Conservation (phyloP, 2,888 invertebrate genomes). For the Philaethria dido region DNA sequence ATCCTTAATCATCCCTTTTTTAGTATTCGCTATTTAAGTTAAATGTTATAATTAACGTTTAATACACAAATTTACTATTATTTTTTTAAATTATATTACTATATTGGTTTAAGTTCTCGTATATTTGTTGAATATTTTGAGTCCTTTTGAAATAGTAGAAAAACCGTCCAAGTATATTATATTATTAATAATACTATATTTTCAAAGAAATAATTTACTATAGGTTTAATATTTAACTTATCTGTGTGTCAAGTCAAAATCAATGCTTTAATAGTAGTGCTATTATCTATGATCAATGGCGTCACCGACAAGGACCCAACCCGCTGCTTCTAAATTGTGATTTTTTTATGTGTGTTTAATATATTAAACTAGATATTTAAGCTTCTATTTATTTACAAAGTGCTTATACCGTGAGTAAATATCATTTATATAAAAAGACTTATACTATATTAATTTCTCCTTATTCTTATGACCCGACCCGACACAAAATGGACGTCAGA, state of each 20-base stretch:
- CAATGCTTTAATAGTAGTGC: slow-evolving; percentile 20
- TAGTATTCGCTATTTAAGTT: no score
- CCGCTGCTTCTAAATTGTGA: slow-evolving; percentile 64
- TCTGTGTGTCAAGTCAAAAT: slow-evolving; percentile 29
- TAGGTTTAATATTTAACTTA: slow-evolving; percentile 4
- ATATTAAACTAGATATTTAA: slow-evolving; percentile 43
- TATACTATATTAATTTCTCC: slow-evolving; percentile 30
- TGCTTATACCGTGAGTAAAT: slow-evolving; percentile 56
- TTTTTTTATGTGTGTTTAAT: slow-evolving; percentile 48
- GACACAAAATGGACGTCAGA: slow-evolving; percentile 80
- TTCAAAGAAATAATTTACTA: neutral
- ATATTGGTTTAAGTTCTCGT: no score
- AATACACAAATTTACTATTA: no score
- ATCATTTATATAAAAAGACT: slow-evolving; percentile 34
- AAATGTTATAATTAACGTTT: no score
- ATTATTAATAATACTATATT: no score
- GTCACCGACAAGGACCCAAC: slow-evolving; percentile 75
- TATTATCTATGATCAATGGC: slow-evolving; percentile 62
- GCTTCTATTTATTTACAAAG: slow-evolving; percentile 47
- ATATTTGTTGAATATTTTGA: no score
- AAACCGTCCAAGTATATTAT: no score
- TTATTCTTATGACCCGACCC: slow-evolving; percentile 50
- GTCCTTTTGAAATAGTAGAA: no score
- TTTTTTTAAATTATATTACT: no score
- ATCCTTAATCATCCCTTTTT: no score